Evolutionary conservation across 2,113 vertebrate genomes (phyloP), one percentile per base, ranked within the genome.

Genomic region (Mormyrus lacerda): DNA sequence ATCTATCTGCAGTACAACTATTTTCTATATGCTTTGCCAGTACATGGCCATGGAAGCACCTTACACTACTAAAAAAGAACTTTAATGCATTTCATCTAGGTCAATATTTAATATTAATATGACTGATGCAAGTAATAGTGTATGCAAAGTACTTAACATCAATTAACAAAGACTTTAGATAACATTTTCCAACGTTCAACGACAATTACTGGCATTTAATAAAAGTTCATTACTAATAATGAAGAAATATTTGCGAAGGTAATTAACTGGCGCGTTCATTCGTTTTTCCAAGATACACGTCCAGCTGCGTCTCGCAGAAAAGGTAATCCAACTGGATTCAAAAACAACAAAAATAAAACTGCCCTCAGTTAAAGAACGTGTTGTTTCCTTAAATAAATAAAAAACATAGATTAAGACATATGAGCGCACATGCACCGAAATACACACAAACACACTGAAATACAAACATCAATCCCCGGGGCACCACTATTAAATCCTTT

Each of bases 401-500:
- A 48, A 85, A 85, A 27, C n/a, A 50, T 50, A 50, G 10, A 27
- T 13, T 48, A 48, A 47, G 44, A 48, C 47, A 85, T n/a, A 45
- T 85, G 39, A 85, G 31, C 50, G 83, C 90, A 76, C 90, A 86
- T 27, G 27, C 88, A 89, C 3, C 61, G 61, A 69, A 69, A 69
- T 82, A 51, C 87, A 90, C 45, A 65, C 87, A 85, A 76, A 73
- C 82, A 84, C 79, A 85, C 87, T 65, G 73, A 39, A 90, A 95
- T 91, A 92, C 92, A 0, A 91, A 91, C 92, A 92, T 90, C 91
- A 91, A 92, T 39, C 87, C 91, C 92, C 73, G 27, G 89, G 48
- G 88, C 85, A 92, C 92, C 88, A 89, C 93, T 93, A 93, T 90
- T 90, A 91, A 89, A 79, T 90, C 91, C 94, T 91, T 94, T 95